phyloP scores from a whole-genome alignment of 2,113 vertebrate genomes.

The Tor tambroides region DNA sequence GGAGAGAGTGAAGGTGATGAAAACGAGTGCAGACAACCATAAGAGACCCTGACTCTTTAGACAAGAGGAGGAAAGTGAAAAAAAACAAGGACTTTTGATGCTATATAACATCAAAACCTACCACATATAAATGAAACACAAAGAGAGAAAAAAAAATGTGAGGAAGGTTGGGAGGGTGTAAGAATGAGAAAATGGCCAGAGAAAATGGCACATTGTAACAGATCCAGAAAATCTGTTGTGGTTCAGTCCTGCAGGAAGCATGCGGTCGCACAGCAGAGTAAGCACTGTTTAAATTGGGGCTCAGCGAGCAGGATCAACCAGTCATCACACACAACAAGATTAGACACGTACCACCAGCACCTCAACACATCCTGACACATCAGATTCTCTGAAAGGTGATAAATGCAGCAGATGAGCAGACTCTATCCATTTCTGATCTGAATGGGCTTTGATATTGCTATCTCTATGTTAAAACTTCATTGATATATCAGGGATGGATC shows the following conservation, averaged over 20 bases:
- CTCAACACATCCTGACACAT: neutral
- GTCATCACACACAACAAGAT: slow-evolving; percentile 24
- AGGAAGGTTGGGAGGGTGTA: neutral
- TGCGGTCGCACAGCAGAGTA: neutral
- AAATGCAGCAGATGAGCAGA: neutral
- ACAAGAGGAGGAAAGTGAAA: neutral
- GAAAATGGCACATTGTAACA: neutral
- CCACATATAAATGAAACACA: neutral
- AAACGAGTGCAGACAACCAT: neutral
- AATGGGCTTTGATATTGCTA: neutral
- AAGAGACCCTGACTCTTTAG: neutral
- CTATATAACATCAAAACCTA: slow-evolving; percentile 7
- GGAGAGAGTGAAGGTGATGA: neutral
- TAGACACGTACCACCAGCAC: neutral
- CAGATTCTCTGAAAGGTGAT: neutral
- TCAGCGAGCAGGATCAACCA: slow-evolving; percentile 1
- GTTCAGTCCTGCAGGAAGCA: neutral
- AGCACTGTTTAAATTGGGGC: slow-evolving; percentile 18
- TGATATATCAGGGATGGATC: neutral
- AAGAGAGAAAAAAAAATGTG: neutral
- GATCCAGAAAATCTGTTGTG: neutral
- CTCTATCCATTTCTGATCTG: neutral
- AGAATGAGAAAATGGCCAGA: slow-evolving; percentile 4
- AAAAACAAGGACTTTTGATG: slow-evolving; percentile 20
- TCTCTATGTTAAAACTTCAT: neutral